Evolutionary conservation across 2,888 invertebrate genomes (phyloP).

Genomic region (Aspidiotus rigidus): DNA sequence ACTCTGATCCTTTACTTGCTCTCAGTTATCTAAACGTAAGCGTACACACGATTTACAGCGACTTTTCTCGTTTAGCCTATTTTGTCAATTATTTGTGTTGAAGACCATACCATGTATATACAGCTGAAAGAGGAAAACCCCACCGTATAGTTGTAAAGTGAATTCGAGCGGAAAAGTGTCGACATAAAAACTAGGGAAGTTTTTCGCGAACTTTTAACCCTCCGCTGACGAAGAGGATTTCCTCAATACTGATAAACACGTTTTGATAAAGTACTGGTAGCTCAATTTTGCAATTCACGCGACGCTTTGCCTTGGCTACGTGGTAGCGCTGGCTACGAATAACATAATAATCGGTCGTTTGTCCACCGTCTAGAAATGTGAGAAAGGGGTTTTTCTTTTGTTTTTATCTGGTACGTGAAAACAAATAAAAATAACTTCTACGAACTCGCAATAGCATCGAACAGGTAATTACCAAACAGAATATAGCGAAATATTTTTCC

Average conservation of each 20-base stretch:
- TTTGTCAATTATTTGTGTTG: too few relatives aligned
- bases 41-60: too few relatives aligned
- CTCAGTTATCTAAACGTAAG: too few relatives aligned
- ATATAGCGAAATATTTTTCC: constrained; percentile 20
- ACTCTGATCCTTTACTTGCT: too few relatives aligned
- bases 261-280: neutral
- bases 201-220: neutral
- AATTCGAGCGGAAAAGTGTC: constrained; percentile 2
- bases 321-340: neutral
- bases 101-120: too few relatives aligned
- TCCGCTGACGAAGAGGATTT: neutral
- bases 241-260: constrained; percentile 4
- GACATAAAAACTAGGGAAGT: neutral
- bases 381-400: neutral
- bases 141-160: neutral
- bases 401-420: neutral
- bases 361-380: too few relatives aligned
- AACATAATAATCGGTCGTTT: neutral
- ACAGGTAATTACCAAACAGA: constrained; percentile 24
- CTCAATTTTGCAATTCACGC: neutral
- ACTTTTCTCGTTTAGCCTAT: too few relatives aligned
- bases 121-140: neutral
- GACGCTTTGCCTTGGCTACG: neutral
- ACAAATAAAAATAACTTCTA: neutral
- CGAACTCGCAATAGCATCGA: constrained; percentile 15